Conservation (phyloP, 2,888 invertebrate species). For the Cosmia pyralina region DNA sequence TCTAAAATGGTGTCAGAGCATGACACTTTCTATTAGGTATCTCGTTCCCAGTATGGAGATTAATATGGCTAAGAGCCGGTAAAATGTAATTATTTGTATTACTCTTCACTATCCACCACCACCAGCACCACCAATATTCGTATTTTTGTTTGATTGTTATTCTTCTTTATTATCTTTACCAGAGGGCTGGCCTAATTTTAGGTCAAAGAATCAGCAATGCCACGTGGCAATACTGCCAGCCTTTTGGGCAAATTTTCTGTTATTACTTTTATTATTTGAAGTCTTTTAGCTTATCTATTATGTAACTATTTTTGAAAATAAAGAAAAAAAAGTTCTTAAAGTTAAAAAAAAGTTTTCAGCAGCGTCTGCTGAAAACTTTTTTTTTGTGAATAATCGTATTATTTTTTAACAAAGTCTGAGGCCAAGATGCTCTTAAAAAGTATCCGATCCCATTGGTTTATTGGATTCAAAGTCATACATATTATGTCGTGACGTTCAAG, state of each 20-base stretch:
- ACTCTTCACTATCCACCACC: too few relatives aligned
- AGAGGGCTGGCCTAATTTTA: neutral
- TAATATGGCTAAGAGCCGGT: neutral
- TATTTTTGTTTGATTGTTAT: too few relatives aligned
- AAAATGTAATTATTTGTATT: neutral
- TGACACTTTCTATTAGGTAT: neutral
- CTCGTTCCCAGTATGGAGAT: neutral
- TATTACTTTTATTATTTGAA: neutral
- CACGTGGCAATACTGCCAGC: neutral
- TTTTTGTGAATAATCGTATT: neutral
- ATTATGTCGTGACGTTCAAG: slow-evolving; percentile 20
- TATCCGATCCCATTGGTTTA: neutral
- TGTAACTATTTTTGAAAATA: neutral
- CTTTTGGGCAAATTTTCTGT: neutral
- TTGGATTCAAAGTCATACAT: slow-evolving; percentile 1
- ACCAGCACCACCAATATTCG: too few relatives aligned
- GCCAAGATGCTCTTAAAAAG: neutral
- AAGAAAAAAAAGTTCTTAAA: too few relatives aligned
- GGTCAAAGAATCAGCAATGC: neutral
- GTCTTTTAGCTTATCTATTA: neutral
- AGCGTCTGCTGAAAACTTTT: too few relatives aligned
- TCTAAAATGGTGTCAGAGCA: too few relatives aligned
- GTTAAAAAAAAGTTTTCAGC: neutral
- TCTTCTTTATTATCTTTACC: too few relatives aligned
- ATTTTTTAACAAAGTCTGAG: neutral